Base-by-base conservation (phyloP, 1,140 invertebrate species). In the Stratiolaelaps scimitus region DNA sequence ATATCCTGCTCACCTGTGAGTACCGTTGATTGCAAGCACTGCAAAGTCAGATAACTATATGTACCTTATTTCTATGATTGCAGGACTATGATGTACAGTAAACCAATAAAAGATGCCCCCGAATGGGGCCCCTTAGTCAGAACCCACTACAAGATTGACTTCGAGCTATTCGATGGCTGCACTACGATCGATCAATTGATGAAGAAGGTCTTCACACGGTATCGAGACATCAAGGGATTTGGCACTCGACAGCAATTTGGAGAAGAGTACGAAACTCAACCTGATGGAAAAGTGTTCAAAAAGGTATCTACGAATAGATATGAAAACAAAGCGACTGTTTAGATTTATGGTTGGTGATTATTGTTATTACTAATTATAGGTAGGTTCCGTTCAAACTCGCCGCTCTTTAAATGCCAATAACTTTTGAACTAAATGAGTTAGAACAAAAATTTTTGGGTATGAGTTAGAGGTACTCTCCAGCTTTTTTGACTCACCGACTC, bases 221-320 rank as follows among this genome's bases (percentile, higher is more conserved):
- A 19, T 23, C 53, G 15, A 17, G 15, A 60, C 53, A 19, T 23
- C 2, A 23, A 60, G 26, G 92, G 89, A 72, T 79, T 97, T 30
- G 94, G 94, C 13, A 93, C 90, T 0, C 79, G 94, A 53, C 82
- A 92, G 70, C 85, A 97, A 65, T 78, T 95, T 6, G 84, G 84
- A 56, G 92, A 95, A 74, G 89, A 93, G 73, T 89, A 97, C 72
- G 92, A 97, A 75, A 74, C 83, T 1, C 92, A 97, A 74, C 83
- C 86, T 0, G 94, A 94, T 76, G 93, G 93, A 53, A 82, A 88
- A 72, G 81, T 95, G 19, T 97, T 98, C 73, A 96, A 96, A 77
- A 97, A 98, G 75, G 79, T 81, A 71, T 17, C 4, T 46, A 5
- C 4, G 20, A 23, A 40, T 40, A 10, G 34, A 6, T 40, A 6